A percentile compares a stretch with the other conserved stretches of the same genome.
Conservation (phyloP, 2,113 vertebrate genomes). For the Mobula hypostoma region DNA sequence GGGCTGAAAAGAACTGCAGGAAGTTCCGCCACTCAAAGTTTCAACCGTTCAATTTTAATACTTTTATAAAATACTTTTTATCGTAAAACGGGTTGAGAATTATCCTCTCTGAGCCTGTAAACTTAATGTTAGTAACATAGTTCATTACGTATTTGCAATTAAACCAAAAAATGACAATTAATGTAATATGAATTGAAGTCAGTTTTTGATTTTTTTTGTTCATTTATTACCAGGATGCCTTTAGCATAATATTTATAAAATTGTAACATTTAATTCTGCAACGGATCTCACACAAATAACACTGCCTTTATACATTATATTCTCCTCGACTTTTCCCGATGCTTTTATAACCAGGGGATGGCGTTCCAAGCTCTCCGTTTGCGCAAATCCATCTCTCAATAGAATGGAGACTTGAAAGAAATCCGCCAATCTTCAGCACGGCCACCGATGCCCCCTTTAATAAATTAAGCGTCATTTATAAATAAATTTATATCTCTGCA, state of each 20-base stretch:
- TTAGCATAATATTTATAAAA: background rate
- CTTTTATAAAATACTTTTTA: background rate
- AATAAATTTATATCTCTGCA: slow-evolving; percentile 44
- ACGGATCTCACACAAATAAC: slow-evolving; percentile 9
- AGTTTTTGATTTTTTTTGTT: background rate
- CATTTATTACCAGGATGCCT: background rate
- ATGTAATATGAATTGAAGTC: background rate
- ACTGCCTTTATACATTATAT: background rate
- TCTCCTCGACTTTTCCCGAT: slow-evolving; percentile 11
- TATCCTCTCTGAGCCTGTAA: background rate
- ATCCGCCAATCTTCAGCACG: slow-evolving; percentile 26
- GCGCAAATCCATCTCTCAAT: slow-evolving; percentile 29
- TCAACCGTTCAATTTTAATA: background rate
- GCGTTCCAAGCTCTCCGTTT: slow-evolving; percentile 23
- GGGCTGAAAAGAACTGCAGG: background rate
- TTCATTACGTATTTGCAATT: background rate
- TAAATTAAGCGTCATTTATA: slow-evolving; percentile 43
- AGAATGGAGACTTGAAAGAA: slow-evolving; percentile 21
- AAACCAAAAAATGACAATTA: background rate
- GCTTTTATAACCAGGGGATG: slow-evolving; percentile 19
- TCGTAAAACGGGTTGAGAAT: background rate
- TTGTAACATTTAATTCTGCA: slow-evolving; percentile 4
- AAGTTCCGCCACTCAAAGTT: background rate
- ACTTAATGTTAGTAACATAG: background rate
- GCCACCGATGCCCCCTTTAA: slow-evolving; percentile 45